Evolutionary conservation across 2,113 vertebrate genomes (phyloP), one percentile per base, ranked within the genome.

Genomic region (Maccullochella peelii): DNA sequence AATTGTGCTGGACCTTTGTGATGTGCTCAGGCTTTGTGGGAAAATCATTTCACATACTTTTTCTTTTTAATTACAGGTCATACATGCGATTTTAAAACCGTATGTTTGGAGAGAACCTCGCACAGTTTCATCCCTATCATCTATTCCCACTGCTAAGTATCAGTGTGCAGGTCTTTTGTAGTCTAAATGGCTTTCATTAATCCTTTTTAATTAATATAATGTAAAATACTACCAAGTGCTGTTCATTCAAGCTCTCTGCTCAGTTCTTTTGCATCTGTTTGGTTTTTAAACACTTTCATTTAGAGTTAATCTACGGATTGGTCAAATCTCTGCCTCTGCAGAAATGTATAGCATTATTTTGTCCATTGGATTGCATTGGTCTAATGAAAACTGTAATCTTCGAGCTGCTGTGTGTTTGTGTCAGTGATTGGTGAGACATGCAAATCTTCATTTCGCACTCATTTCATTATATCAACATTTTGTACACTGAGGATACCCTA

Each of bases 1-100:
- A 81, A 86, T 82, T 52, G 75, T 57, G n/a, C 21, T 52, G 62
- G 58, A 75, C 52, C 63, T 80, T 59, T 71, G 61, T 40, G 62
- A 67, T 44, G 44, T 55, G 47, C n/a, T 55, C 47, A 11, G 30
- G 71, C 44, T 27, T 44, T 36, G 38, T n/a, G 8, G 33, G 40
- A 25, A 77, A 77, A 72, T 65, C 33, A 59, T 59, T 61, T 71
- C 21, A 18, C n/a, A 23, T 6, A 16, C 12, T 1, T 7, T 62
- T 38, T 62, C 20, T 27, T 44, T 65, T 65, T 21, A 9, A 36
- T 69, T 18, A 20, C 42, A 11, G 27, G 47, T 59, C 47, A 55
- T 20, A 9, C 0, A 55, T 20, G 14, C 0, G 20, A 66, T 83
- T 77, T 75, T 2, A 15, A 55, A 66, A 54, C 15, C 9, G 3